A percentile compares a stretch with the other conserved stretches of the same genome.
These are phyloP conservation scores for Poecile montanus DNA, from an alignment of 2,797 vertebrate species.

Conservation along the genomic window DNA sequence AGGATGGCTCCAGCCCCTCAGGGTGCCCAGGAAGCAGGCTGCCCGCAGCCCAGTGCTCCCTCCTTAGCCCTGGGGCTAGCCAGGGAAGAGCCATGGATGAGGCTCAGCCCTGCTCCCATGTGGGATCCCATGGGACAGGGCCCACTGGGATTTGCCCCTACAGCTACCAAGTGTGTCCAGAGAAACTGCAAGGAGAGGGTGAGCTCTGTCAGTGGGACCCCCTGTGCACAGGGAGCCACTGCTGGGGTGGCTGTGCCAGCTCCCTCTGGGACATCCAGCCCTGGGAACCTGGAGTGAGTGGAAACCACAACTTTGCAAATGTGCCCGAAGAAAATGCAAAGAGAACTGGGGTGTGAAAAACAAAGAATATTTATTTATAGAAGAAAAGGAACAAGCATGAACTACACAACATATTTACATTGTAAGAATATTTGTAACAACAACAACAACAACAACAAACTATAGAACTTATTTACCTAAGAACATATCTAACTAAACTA, in stretches of 20 bases:
- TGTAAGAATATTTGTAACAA: not conserved
- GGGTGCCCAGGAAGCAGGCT: not conserved
- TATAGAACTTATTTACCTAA: accelerated
- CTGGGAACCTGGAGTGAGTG: not conserved
- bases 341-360: not conserved
- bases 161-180: not conserved
- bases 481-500: accelerated
- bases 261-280: not conserved
- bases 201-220: not conserved
- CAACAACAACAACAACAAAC: not conserved
- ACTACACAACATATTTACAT: not conserved
- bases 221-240: not conserved
- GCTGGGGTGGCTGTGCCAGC: not conserved
- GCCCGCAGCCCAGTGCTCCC: not conserved
- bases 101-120: not conserved
- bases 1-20: not conserved
- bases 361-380: accelerated
- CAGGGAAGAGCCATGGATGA: not conserved
- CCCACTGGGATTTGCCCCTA: too few species aligned
- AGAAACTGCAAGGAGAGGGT: not conserved
- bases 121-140: not conserved
- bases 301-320: not conserved
- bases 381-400: not conserved
- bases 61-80: accelerated
- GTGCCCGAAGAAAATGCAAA: not conserved